Conservation (phyloP, 1,140 invertebrate genomes). For the Eciton burchellii region DNA sequence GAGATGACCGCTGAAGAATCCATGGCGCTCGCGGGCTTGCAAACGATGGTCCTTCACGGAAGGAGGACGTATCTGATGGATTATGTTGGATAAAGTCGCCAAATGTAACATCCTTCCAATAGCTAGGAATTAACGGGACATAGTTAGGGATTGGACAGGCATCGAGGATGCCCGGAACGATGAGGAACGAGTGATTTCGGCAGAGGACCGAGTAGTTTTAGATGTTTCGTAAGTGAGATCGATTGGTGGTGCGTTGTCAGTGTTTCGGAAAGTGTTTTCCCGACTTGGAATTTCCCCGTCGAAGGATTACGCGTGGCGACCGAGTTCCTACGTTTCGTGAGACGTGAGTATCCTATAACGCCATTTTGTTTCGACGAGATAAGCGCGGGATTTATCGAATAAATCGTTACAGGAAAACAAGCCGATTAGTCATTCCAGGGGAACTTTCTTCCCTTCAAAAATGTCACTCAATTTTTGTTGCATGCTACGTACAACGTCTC, state of each 20-base stretch:
- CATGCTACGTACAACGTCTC: not conserved
- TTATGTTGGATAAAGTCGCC: not conserved
- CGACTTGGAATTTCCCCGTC: constrained; percentile 45
- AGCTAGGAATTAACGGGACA: not conserved
- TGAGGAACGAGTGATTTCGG: constrained; percentile 60
- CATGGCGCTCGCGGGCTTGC: not conserved
- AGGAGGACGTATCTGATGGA: constrained; percentile 32
- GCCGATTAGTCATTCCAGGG: not conserved
- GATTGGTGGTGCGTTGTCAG: constrained; percentile 62
- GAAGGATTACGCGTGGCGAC: constrained; percentile 65
- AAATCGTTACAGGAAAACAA: not conserved
- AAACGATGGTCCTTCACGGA: constrained; percentile 16
- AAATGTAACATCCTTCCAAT: constrained; percentile 23
- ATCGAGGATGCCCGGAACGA: constrained; percentile 19
- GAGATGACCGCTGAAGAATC: not conserved
- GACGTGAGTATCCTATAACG: constrained; percentile 61
- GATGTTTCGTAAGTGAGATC: constrained; percentile 68
- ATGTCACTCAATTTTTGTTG: not conserved
- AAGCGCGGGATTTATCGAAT: constrained; percentile 35
- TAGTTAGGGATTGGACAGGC: constrained; percentile 16
- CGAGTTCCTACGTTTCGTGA: constrained; percentile 9
- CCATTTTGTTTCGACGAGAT: constrained; percentile 40
- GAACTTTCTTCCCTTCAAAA: not conserved
- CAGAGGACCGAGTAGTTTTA: constrained; percentile 61
- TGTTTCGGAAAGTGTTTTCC: constrained; percentile 62